Evolutionary conservation across 2,888 invertebrate species (phyloP), one percentile per base, ranked within the genome.

Genomic region (Agrochola litura): DNA sequence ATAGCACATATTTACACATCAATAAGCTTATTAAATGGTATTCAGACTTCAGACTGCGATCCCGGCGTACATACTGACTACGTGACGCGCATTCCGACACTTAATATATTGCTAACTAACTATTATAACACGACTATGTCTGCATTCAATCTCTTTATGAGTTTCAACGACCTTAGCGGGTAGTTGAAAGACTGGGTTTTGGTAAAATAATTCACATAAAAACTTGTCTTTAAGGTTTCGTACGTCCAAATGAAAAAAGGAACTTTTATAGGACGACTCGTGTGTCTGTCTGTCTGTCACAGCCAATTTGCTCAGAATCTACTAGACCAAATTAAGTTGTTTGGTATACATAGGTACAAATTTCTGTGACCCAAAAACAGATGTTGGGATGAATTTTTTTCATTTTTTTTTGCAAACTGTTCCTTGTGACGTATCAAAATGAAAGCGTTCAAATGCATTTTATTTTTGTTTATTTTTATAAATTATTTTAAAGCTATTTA

Each of bases 1-100:
- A 69, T 25, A 74, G 22, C 58, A 76, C 46, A 73, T 67, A 71
- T 73, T 81, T 71, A 76, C 76, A 85, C 82, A 61, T 85, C 64
- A 76, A 74, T 69, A 68, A 73, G 76, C 71, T 85, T 77, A 76
- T 74, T 81, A 83, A 63, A 58, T 71, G 73, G 64, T 65, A 81
- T 76, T 76, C 71, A 49, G 58, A 16, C 68, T 73, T 49, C 46
- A 63, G 49, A 63, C n/a, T 73, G 37, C 80, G 49, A 66, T 30
- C 41, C n/a, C 3, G 41, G 46, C 22, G 58, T 58, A 56, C 52
- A 25, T 54, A 49, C 37, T 4, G 70, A 16, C 25, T 81, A 74
- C 85, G 85, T 83, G 83, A 64, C 63, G 16, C 2, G 82, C 68
- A 60, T 82, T 74, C 52, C 52, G 3, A 74, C 16, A 19, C 16